Evolutionary conservation across 2,888 invertebrate genomes (phyloP).

Genomic region (Scrobipalpa costella): DNA sequence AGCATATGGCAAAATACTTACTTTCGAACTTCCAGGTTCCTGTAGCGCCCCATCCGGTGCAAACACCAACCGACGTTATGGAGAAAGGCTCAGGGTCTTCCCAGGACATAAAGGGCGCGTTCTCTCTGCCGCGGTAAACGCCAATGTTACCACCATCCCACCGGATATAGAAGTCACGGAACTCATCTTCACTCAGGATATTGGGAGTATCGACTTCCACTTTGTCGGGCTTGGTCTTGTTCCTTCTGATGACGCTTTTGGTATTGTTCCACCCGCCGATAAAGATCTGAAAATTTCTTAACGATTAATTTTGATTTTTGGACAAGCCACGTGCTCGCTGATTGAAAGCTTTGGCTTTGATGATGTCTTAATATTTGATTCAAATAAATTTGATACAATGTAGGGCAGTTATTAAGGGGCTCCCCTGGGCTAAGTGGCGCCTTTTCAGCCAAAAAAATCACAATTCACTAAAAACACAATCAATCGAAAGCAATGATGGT

Average conservation of each 20-base stretch:
- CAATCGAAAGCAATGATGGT: no score
- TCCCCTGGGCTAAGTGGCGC: no score
- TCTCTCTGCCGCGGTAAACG: constrained; percentile 87
- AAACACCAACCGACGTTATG: constrained; percentile 88
- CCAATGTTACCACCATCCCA: constrained; percentile 86
- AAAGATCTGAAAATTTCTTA: constrained; percentile 81
- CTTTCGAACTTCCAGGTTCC: constrained; percentile 92
- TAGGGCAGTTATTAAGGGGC: no score
- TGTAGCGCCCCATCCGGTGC: constrained; percentile 92
- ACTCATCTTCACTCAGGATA: constrained; percentile 86
- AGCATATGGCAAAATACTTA: constrained; percentile 68
- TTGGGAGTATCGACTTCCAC: constrained; percentile 86
- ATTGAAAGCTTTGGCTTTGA: no score
- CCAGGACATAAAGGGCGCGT: constrained; percentile 87
- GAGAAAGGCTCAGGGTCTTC: constrained; percentile 86
- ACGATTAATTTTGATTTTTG: background rate
- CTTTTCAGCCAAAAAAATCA: no score
- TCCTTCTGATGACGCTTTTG: constrained; percentile 91
- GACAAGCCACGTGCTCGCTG: no score
- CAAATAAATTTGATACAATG: no score
- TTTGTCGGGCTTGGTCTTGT: constrained; percentile 88
- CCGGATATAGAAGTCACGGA: constrained; percentile 92
- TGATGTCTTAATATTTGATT: no score
- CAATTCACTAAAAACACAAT: no score
- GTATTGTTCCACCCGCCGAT: constrained; percentile 94